These are phyloP conservation scores for Podargus strigoides DNA, from an alignment of 2,797 vertebrate species.

Conservation along the genomic window DNA sequence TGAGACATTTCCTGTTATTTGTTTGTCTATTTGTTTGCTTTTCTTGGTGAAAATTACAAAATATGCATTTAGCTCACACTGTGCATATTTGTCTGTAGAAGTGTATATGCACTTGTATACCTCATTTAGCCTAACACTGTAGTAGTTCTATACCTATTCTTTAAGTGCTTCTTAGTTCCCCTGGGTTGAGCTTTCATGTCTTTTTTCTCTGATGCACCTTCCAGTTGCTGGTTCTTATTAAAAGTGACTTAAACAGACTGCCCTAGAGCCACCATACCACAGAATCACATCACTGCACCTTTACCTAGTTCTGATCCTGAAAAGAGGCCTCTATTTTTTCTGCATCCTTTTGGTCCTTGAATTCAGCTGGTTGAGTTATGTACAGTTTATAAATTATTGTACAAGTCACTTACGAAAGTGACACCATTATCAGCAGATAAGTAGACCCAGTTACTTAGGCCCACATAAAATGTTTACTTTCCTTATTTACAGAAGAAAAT, in stretches of 20 bases:
- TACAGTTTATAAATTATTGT: background rate
- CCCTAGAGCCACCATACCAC: background rate
- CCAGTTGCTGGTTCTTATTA: background rate
- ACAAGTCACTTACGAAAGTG: background rate
- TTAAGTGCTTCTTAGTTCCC: background rate
- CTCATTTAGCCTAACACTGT: background rate
- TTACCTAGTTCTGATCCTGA: background rate
- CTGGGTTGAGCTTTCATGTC: background rate
- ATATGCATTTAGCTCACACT: background rate
- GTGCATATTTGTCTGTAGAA: background rate
- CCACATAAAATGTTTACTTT: background rate
- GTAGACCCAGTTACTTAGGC: background rate
- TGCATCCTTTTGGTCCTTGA: background rate
- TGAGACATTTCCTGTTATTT: background rate
- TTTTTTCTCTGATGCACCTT: background rate
- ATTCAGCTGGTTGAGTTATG: background rate
- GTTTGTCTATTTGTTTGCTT: background rate
- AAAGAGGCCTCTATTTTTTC: background rate
- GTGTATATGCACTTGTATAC: background rate
- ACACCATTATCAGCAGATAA: background rate
- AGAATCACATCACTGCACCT: background rate
- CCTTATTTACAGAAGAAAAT: constrained; percentile 1
- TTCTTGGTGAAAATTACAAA: background rate
- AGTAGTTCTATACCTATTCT: background rate
- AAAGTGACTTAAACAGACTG: background rate